Conservation (phyloP, 2,888 invertebrate species). For the Aproaerema taeniolella region DNA sequence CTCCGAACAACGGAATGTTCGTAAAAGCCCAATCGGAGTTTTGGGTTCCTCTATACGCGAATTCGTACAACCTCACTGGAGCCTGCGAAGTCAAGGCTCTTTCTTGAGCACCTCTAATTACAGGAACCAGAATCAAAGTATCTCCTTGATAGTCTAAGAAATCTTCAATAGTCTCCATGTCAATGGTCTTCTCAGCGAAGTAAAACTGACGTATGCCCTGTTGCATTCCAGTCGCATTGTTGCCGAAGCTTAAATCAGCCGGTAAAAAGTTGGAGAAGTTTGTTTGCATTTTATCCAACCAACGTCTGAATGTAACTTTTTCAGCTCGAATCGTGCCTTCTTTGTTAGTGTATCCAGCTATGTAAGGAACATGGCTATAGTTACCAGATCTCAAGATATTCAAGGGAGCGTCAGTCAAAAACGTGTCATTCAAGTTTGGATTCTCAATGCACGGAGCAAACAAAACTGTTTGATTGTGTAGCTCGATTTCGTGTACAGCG, state of each 20-base stretch:
- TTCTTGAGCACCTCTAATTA: slow-evolving; percentile 45
- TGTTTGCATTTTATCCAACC: slow-evolving; percentile 47
- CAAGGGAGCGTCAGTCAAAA: slow-evolving; percentile 49
- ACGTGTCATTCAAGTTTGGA: slow-evolving; percentile 34
- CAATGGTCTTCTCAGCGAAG: slow-evolving; percentile 37
- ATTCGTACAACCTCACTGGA: slow-evolving; percentile 48
- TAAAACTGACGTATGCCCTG: slow-evolving; percentile 44
- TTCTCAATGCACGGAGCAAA: slow-evolving; percentile 66
- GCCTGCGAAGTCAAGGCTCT: slow-evolving; percentile 42
- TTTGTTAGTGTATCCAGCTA: slow-evolving; percentile 48
- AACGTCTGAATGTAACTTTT: slow-evolving; percentile 37
- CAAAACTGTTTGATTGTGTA: slow-evolving; percentile 49
- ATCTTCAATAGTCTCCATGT: slow-evolving; percentile 48
- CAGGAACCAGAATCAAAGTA: slow-evolving; percentile 43
- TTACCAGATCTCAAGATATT: slow-evolving; percentile 44
- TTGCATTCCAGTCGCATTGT: slow-evolving; percentile 30
- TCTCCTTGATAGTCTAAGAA: slow-evolving; percentile 60
- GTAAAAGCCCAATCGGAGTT: slow-evolving; percentile 48
- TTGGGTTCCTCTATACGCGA: slow-evolving; percentile 45
- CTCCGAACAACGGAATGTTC: slow-evolving; percentile 48
- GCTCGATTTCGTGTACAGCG: slow-evolving; percentile 38
- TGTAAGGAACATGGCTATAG: slow-evolving; percentile 50
- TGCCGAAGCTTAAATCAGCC: slow-evolving; percentile 42
- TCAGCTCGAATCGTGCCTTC: slow-evolving; percentile 57
- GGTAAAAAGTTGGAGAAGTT: slow-evolving; percentile 55